A percentile compares a stretch with the other conserved stretches of the same genome.
These are phyloP conservation scores for Corynorhinus townsendii DNA, from an alignment of 2,113 vertebrate genomes.

Conservation along the genomic window DNA sequence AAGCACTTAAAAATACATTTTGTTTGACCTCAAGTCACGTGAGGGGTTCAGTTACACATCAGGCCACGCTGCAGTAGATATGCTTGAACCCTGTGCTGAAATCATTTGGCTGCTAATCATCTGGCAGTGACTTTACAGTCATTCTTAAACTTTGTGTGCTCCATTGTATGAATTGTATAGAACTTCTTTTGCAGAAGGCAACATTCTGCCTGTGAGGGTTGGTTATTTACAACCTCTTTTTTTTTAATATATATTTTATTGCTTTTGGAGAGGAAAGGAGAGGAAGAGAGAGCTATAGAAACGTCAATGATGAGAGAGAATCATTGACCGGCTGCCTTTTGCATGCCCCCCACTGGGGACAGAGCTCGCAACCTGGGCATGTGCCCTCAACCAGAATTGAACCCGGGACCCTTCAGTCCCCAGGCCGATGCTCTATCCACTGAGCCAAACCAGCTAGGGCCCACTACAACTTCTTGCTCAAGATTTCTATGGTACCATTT, in stretches of 20 bases:
- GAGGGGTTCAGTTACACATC: not conserved
- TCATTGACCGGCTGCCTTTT: too few relatives aligned
- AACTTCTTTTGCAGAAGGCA: not conserved
- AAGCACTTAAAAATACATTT: not conserved
- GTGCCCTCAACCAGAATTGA: too few relatives aligned
- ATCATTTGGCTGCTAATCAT: not conserved
- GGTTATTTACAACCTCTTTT: not conserved
- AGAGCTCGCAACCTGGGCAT: too few relatives aligned
- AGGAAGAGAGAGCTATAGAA: too few relatives aligned
- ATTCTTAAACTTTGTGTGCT: not conserved
- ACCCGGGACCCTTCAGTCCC: too few relatives aligned
- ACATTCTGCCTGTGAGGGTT: not conserved
- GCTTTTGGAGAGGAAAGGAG: too few relatives aligned
- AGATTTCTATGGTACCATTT: not conserved
- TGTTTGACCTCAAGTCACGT: not conserved
- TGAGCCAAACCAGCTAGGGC: too few relatives aligned
- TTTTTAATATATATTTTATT: too few relatives aligned
- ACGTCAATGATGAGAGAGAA: too few relatives aligned
- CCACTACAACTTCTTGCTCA: not conserved
- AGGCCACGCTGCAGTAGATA: not conserved
- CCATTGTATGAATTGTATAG: not conserved
- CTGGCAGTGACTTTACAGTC: not conserved
- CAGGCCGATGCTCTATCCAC: too few relatives aligned
- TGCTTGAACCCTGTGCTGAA: not conserved
- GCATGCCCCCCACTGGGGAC: too few relatives aligned